These are phyloP conservation scores for Glareola pratincola DNA, from an alignment of 2,113 vertebrate species.

Conservation along the genomic window DNA sequence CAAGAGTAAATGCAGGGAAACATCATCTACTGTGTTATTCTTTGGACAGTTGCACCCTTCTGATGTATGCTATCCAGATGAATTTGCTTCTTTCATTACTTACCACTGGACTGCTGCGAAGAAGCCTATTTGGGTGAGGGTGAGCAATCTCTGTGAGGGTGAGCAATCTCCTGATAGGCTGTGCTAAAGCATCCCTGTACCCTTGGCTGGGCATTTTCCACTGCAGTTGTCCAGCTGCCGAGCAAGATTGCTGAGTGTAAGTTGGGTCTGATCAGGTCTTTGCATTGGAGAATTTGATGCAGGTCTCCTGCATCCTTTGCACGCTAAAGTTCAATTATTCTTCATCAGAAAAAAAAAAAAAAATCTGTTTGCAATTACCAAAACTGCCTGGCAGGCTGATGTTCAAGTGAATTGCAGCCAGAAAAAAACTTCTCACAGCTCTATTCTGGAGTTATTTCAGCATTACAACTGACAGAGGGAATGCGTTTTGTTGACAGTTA, in stretches of 20 bases:
- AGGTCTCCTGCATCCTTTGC: background rate
- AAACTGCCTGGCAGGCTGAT: background rate
- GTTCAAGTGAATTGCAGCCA: background rate
- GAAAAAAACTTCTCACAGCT: background rate
- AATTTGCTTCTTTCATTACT: background rate
- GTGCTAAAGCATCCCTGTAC: background rate
- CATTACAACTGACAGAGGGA: background rate
- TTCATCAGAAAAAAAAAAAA: background rate
- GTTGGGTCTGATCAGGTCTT: background rate
- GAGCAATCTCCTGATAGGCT: background rate
- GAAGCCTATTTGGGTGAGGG: background rate
- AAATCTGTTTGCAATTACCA: background rate
- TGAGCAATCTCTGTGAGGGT: background rate
- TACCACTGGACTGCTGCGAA: background rate
- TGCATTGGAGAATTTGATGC: rapidly evolving
- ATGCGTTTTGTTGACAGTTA: background rate
- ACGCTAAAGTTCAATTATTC: background rate
- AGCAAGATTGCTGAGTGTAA: background rate
- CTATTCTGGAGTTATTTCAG: background rate
- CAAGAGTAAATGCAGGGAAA: background rate
- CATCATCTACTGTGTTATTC: rapidly evolving
- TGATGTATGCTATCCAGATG: background rate
- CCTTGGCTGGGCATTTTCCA: background rate
- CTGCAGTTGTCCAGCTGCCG: background rate
- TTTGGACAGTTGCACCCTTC: background rate